Evolutionary conservation across 2,888 invertebrate genomes (phyloP).

Genomic region (Archaeoteleia sp.): DNA sequence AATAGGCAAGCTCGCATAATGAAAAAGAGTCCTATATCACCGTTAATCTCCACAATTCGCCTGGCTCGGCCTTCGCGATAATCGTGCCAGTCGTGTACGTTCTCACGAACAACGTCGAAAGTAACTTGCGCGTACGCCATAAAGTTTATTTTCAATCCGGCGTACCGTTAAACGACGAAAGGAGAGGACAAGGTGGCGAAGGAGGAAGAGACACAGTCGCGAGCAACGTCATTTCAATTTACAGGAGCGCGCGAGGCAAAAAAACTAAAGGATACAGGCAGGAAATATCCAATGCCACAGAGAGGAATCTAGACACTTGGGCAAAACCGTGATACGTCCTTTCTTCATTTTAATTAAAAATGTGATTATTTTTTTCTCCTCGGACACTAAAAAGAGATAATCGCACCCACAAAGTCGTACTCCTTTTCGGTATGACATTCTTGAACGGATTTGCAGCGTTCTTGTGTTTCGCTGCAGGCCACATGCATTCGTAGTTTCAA

Average conservation of each 20-base stretch:
- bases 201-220: slow-evolving; percentile 43
- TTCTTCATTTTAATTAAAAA: slow-evolving; percentile 29
- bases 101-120: slow-evolving; percentile 59
- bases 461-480: background rate
- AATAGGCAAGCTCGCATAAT: slow-evolving; percentile 49
- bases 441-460: background rate
- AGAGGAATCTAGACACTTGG: slow-evolving; percentile 6
- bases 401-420: too few relatives aligned
- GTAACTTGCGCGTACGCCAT: slow-evolving; percentile 55
- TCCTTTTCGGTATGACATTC: background rate
- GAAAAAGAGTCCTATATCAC: slow-evolving; percentile 55
- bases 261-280: slow-evolving; percentile 26
- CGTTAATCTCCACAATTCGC: slow-evolving; percentile 56
- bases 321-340: slow-evolving; percentile 1
- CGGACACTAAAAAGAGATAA: slow-evolving; percentile 23
- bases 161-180: slow-evolving; percentile 56
- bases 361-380: slow-evolving; percentile 26
- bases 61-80: slow-evolving; percentile 56
- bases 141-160: slow-evolving; percentile 59
- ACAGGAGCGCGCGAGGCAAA: slow-evolving; percentile 41
- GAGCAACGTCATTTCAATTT: slow-evolving; percentile 53
- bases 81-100: slow-evolving; percentile 59
- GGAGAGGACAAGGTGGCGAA: slow-evolving; percentile 41
- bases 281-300: slow-evolving; percentile 33
- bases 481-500: background rate